Conservation (phyloP, 1,140 invertebrate genomes). For the Caenorhabditis brenneri region DNA sequence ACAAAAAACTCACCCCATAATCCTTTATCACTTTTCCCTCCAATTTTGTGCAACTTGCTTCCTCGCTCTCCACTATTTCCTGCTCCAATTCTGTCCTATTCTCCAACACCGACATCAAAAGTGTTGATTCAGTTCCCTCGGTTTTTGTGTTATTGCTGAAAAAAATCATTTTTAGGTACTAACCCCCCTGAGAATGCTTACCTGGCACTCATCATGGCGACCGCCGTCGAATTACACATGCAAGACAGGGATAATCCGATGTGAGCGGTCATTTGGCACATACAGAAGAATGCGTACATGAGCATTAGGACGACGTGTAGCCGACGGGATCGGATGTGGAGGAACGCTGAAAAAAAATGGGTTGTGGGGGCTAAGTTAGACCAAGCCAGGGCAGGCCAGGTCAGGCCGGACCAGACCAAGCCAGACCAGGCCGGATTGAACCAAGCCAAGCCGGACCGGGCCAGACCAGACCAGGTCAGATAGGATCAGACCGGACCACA, state of each 20-base stretch:
- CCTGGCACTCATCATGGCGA: slow-evolving; percentile 2
- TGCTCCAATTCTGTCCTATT: too few relatives aligned
- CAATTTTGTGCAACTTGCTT: neutral
- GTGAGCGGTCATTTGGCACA: neutral
- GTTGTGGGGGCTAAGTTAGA: too few relatives aligned
- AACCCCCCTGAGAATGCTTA: neutral
- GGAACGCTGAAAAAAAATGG: slow-evolving; percentile 44
- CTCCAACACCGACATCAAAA: neutral
- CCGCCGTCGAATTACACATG: slow-evolving; percentile 47
- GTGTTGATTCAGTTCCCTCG: neutral
- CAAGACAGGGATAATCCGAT: slow-evolving; percentile 48
- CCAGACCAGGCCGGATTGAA: too few relatives aligned
- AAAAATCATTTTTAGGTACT: too few relatives aligned
- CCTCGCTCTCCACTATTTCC: neutral
- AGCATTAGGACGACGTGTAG: slow-evolving; percentile 43
- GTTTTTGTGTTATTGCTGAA: too few relatives aligned
- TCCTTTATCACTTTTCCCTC: neutral
- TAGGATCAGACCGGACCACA: too few relatives aligned
- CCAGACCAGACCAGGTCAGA: too few relatives aligned
- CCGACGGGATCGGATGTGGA: slow-evolving; percentile 40
- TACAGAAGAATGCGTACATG: slow-evolving; percentile 37
- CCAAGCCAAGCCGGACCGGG: too few relatives aligned
- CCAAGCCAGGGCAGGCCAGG: too few relatives aligned
- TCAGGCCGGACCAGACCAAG: too few relatives aligned
- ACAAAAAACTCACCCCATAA: slow-evolving; percentile 38